phyloP scores from a whole-genome alignment of 2,113 vertebrate species.

The Sinosuthora webbiana region DNA sequence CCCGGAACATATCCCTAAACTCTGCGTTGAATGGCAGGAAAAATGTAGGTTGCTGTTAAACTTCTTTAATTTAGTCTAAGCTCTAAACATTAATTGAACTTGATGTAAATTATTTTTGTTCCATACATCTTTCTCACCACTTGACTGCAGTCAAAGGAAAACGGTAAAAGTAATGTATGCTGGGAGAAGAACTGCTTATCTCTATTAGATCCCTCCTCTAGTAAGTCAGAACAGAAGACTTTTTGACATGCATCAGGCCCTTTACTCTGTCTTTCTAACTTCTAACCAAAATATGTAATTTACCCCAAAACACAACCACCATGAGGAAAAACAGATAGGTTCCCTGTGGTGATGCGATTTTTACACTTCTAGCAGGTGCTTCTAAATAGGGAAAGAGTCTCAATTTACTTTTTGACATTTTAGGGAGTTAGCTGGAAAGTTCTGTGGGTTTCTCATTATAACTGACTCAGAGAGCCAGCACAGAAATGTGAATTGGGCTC shows the following conservation, averaged over 20 bases:
- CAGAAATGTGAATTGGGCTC: too few relatives aligned
- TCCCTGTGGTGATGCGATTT: too few relatives aligned
- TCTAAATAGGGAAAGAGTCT: too few relatives aligned
- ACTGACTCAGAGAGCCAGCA: too few relatives aligned
- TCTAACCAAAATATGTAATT: neutral
- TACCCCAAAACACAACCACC: neutral
- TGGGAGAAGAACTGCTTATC: neutral
- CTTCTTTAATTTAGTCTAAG: neutral
- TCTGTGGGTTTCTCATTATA: too few relatives aligned
- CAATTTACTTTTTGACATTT: too few relatives aligned
- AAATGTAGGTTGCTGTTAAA: neutral
- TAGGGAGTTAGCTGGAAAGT: too few relatives aligned
- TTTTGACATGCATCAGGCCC: neutral
- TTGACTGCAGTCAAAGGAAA: neutral
- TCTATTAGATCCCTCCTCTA: neutral
- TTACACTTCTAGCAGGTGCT: too few relatives aligned
- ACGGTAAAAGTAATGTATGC: neutral
- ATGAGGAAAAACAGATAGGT: neutral
- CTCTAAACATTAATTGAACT: neutral
- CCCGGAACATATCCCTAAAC: neutral
- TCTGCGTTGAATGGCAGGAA: neutral
- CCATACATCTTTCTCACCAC: neutral
- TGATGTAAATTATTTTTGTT: neutral
- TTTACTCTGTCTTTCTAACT: neutral
- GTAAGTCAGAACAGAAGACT: neutral